Evolutionary conservation across 1,140 invertebrate species (phyloP), one percentile per base, ranked within the genome.

Genomic region (Cepaea nemoralis): DNA sequence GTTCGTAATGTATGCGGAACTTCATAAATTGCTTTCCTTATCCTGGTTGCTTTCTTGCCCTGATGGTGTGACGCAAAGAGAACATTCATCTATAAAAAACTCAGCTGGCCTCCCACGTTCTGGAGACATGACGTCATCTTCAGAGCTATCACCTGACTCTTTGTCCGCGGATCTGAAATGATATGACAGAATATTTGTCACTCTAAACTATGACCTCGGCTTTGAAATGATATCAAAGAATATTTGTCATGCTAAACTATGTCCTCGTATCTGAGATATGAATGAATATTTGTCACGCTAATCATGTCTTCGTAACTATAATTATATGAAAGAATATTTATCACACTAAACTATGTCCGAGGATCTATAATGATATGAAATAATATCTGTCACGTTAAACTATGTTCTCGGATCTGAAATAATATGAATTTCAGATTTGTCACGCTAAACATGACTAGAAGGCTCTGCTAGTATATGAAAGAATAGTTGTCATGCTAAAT

Each of bases 61-160:
- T 16, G 33, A n/a, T 8, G 31, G 2, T 37, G 55, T 31, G n/a
- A 24, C 27, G 14, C n/a, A n/a, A 39, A 22, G 14, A 78, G 6
- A 37, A 78, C 81, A 0, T 82, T 82, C 81, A 0, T 82, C 81
- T 14, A 82, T 71, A 31, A 74, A 76, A 19, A 82, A 73, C 35
- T 77, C 55, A 1, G 70, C 37, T 77, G 81, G 76, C 27, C 42
- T 78, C 35, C 79, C 81, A 19, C 76, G 70, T 35, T 82, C 81
- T 27, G 37, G 22, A 2, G 35, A 42, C 33, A 35, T 35, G 5
- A n/a, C 71, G 3, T 82, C 70, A 16, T 85, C 82, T 55, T 55
- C 85, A 8, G 85, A 85, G 78, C 85, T 84, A 81, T 83, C 85
- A 5, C 86, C 86, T 31, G 86, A 86, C 66, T 87, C 86, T 39